Base-by-base conservation (phyloP, 2,888 invertebrate species). In the Tenthredo amoena region DNA sequence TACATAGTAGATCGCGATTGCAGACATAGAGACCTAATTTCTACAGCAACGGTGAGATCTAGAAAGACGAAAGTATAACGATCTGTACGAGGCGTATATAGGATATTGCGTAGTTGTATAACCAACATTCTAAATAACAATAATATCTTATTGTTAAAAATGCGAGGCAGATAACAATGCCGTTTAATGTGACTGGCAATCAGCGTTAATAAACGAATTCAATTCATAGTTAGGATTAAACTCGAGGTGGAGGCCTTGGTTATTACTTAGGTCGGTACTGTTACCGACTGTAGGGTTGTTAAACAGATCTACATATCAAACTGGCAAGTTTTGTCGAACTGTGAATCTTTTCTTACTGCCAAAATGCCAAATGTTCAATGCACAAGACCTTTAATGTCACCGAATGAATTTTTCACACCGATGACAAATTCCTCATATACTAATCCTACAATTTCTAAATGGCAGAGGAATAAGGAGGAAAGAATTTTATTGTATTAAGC, bases 1-100 rank as follows among this genome's bases (percentile, higher is more conserved):
- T 71, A 55, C 18, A n/a, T 37, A 34, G 2, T 47, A 76, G 76
- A 47, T 15, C 5, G 26, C 47, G 76, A 76, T 76, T 76, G 21
- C 76, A 26, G 18, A 43, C 76, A 21, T 47, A 47, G 43, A 76
- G 76, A 76, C 76, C 76, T n/a, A 43, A 76, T 76, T 76, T 12
- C 76, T 76, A 47, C 0, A 43, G 26, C 47, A 4, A 26, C 26
- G 12, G 47, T 21, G 21, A 47, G 43, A 71, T 71, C 31, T 4
- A 40, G 43, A 34, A 18, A 18, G 37, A 76, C 21, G 76, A 76
- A 76, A 76, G 26, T 76, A 47, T 47, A 47, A 10, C 21, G 71
- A 71, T 71, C 18, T 18, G 37, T 71, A 18, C 34, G 5, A 34
- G 7, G 71, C 37, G 21, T n/a, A 58, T 21, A 10, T 21, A 58